These are phyloP conservation scores for Ruditapes philippinarum DNA, from an alignment of 1,140 invertebrate genomes.

Conservation along the genomic window DNA sequence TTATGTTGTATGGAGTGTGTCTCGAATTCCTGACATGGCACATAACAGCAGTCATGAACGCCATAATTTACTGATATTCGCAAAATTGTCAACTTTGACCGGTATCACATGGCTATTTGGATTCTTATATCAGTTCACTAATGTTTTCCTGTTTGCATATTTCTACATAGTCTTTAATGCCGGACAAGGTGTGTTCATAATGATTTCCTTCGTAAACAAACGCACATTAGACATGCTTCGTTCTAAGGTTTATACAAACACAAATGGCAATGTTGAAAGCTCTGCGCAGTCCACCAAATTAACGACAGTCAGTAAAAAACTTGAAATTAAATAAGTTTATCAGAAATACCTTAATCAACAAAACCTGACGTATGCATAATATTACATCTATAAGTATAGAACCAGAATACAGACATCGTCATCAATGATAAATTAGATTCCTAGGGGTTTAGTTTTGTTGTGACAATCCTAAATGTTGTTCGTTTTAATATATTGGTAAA, in stretches of 20 bases:
- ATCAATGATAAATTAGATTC: no score
- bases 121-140: constrained; percentile 29
- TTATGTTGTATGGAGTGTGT: not conserved
- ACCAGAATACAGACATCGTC: no score
- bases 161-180: constrained; percentile 21
- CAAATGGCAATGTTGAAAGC: not conserved
- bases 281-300: no score
- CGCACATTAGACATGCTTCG: not conserved
- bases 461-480: no score
- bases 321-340: no score
- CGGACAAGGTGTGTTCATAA: constrained; percentile 48
- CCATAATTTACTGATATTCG: constrained; percentile 39
- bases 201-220: constrained; percentile 50
- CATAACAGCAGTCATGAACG: not conserved
- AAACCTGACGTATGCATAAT: no score
- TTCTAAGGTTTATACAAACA: not conserved
- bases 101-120: constrained; percentile 51
- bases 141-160: constrained; percentile 5
- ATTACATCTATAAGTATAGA: no score
- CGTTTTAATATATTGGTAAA: no score
- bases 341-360: no score
- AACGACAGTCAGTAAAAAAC: no score
- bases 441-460: no score
- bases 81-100: constrained; percentile 28
- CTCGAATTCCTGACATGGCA: not conserved